Conservation (phyloP, 2,113 vertebrate species). For the Tauraco erythrolophus region DNA sequence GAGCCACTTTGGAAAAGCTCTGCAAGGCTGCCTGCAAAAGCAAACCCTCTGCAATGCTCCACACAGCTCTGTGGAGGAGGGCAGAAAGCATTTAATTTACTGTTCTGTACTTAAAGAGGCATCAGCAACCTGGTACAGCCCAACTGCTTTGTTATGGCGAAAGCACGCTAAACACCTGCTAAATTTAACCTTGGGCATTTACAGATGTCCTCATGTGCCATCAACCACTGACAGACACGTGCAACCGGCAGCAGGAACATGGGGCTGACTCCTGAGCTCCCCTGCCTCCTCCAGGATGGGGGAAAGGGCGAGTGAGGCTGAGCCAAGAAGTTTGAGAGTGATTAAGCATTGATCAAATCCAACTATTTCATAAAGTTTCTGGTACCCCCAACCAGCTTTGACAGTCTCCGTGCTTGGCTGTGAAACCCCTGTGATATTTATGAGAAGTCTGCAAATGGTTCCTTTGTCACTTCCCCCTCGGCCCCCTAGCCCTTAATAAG, state of each 20-base stretch:
- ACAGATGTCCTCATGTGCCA: not conserved
- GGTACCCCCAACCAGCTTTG: not conserved
- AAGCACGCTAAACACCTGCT: rapidly evolving
- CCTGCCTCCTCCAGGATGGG: rapidly evolving
- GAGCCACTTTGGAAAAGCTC: not conserved
- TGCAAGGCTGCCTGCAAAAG: not conserved
- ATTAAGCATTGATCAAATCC: slow-evolving; percentile 11
- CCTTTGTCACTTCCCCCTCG: rapidly evolving
- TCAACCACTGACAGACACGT: not conserved
- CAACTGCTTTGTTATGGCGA: rapidly evolving
- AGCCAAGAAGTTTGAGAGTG: not conserved
- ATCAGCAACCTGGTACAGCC: not conserved
- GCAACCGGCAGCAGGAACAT: rapidly evolving
- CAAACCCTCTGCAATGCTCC: not conserved
- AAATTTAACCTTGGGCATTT: no score
- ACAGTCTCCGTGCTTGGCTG: not conserved
- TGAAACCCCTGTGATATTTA: not conserved
- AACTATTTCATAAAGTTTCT: not conserved
- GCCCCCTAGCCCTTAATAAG: not conserved
- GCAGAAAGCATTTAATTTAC: not conserved
- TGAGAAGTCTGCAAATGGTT: not conserved
- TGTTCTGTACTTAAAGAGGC: not conserved
- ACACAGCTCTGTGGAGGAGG: rapidly evolving
- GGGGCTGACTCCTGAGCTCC: rapidly evolving
- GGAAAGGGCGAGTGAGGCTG: rapidly evolving